Evolutionary conservation across 2,888 invertebrate species (phyloP), one percentile per base, ranked within the genome.

Genomic region (Spatulosminthurus flaviceps): DNA sequence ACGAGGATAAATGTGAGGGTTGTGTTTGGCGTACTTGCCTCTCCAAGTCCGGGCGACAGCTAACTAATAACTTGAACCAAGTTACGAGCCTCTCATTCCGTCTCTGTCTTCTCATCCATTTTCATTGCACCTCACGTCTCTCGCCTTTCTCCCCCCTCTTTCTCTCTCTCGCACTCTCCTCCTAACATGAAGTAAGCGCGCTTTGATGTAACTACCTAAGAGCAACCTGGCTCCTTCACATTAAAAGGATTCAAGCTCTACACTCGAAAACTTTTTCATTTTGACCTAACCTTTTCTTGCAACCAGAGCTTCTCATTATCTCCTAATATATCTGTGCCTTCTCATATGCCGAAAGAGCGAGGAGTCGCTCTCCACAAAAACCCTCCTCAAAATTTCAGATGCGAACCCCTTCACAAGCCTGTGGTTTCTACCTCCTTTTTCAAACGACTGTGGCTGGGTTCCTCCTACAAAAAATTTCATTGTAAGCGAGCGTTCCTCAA

Each of bases 31-130:
- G n/a, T 21, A 16, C 34, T 70, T 70, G 29, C 34, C 66, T 66
- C 21, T 26, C 28, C n/a, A 2, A 26, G 24, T 21, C n/a, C 22
- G 60, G 74, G 64, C 64, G 75, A 75, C 75, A 75, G 75, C 19
- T 19, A 66, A 75, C 64, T 75, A 75, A 75, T 75, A 75, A 64
- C 66, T 64, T 64, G 42, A 24, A 75, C 51, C 61, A 21, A n/a
- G 28, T 69, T 72, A 28, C 19, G 21, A 0, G 26, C n/a, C 41
- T 66, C 75, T 60, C 21, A 28, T 60, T 28, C 60, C 21, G n/a
- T 60, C 28, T 73, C 26, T 21, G 66, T 66, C 66, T 66, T 16
- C 16, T 29, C 69, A 19, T 19, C 28, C 29, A 22, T 60, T 21
- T 60, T 19, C 60, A 21, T 60, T 60, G 21, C 60, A 19, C 60